Conservation (phyloP, 2,113 vertebrate species). For the Edolisoma coerulescens region DNA sequence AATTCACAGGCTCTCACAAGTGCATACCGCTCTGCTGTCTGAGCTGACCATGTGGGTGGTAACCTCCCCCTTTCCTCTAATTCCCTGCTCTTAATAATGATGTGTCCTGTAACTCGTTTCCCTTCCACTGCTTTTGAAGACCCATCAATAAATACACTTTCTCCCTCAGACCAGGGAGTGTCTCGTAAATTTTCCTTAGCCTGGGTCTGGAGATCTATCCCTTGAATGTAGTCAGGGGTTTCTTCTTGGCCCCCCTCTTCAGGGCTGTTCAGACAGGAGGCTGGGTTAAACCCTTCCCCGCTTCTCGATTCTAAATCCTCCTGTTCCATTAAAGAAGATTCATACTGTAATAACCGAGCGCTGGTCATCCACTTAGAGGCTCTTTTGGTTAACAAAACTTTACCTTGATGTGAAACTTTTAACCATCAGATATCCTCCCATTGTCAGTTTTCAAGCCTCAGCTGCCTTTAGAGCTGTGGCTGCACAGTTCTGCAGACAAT, state of each 20-base stretch:
- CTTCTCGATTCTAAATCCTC: no score
- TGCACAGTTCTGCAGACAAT: background rate
- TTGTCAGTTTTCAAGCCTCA: background rate
- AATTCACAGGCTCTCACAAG: background rate
- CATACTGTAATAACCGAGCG: background rate
- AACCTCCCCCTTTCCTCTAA: background rate
- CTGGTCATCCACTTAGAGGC: background rate
- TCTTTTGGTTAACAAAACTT: background rate
- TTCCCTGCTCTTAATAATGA: background rate
- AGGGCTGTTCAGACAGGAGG: no score
- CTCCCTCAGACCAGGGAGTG: background rate
- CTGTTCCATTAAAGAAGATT: background rate
- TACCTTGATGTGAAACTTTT: background rate
- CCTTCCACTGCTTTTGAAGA: no score
- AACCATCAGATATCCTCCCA: background rate
- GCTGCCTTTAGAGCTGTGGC: no score
- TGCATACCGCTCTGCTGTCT: accelerated
- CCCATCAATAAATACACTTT: background rate
- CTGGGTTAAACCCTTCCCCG: no score
- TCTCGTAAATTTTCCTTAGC: background rate
- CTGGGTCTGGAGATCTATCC: background rate
- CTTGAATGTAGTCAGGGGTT: background rate
- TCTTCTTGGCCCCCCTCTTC: no score
- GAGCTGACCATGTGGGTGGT: no score
- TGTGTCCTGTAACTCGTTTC: accelerated